Percentiles rank a stretch among this genome's conserved stretches.
phyloP scores from a whole-genome alignment of 2,113 vertebrate genomes.

The cattle (Bos taurus) region ARS-UCD2.0 NC_037356.1:34626001-34626500 shows the following conservation, averaged over 20 bases:
- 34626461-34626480: neutral
- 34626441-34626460: neutral
- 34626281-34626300: neutral
- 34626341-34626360: neutral
- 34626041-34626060: neutral
- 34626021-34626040: neutral
- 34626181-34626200: neutral
- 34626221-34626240: neutral
- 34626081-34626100: neutral
- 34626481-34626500: rapidly evolving
- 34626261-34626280: neutral
- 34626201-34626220: neutral
- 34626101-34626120: neutral
- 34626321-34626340: neutral
- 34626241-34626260: neutral
- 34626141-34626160: rapidly evolving
- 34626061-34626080: neutral
- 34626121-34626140: neutral
- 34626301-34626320: neutral
- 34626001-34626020: neutral
- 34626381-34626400: neutral
- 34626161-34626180: neutral
- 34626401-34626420: neutral
- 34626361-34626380: neutral
- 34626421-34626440: neutral